Evolutionary conservation across 2,113 vertebrate species (phyloP).

Genomic region (Albula goreensis): DNA sequence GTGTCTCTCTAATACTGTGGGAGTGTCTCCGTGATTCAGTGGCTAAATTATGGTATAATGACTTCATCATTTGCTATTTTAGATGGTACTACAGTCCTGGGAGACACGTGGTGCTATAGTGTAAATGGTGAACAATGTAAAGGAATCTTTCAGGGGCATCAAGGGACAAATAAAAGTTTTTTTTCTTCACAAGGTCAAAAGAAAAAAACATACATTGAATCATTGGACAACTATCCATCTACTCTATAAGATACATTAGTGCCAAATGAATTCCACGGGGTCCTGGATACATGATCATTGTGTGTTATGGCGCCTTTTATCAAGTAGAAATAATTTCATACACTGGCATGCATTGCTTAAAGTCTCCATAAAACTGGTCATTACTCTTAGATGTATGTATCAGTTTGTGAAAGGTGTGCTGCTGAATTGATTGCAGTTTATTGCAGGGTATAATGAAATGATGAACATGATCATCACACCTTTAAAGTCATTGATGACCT

Average conservation of each 20-base stretch:
- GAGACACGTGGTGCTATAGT: slow-evolving; percentile 17
- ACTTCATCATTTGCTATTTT: slow-evolving; percentile 31
- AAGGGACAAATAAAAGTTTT: slow-evolving; percentile 18
- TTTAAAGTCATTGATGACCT: too few relatives aligned
- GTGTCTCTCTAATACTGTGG: background rate
- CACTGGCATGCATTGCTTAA: background rate
- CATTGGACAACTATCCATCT: slow-evolving; percentile 10
- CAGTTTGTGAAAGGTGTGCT: too few relatives aligned
- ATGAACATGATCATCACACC: too few relatives aligned
- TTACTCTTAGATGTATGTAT: background rate
- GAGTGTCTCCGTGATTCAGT: slow-evolving; percentile 27
- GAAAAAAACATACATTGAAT: slow-evolving; percentile 24
- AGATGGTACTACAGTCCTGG: slow-evolving; percentile 16
- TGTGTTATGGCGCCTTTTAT: background rate
- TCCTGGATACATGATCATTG: background rate
- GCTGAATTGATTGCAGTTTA: too few relatives aligned
- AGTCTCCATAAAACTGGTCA: background rate
- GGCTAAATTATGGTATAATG: slow-evolving; percentile 33
- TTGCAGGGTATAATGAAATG: too few relatives aligned
- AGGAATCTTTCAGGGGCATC: background rate
- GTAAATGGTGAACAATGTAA: slow-evolving; percentile 21
- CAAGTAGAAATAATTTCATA: background rate
- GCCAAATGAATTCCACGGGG: slow-evolving; percentile 18
- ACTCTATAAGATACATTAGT: background rate
- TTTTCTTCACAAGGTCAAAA: slow-evolving; percentile 4